Conservation (phyloP, 2,113 vertebrate genomes). For the Cebus imitator region DNA sequence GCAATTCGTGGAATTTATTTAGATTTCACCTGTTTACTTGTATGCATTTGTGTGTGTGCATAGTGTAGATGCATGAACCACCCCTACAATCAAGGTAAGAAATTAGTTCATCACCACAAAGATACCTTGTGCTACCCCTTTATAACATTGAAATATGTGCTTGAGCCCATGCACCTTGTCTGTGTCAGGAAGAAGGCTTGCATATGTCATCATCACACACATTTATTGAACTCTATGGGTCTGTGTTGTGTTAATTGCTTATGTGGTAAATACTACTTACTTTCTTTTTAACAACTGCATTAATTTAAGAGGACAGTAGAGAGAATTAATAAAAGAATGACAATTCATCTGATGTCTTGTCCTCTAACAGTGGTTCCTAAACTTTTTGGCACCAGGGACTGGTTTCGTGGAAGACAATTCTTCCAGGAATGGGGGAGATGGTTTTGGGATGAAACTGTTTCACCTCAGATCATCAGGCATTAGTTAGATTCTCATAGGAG, state of each 20-base stretch:
- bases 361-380: background rate
- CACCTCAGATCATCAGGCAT: too few relatives aligned
- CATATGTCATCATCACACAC: background rate
- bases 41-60: background rate
- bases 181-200: background rate
- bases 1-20: background rate
- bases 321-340: constrained; percentile 9
- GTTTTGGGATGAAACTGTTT: too few relatives aligned
- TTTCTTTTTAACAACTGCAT: background rate
- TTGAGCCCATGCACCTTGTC: background rate
- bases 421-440: too few relatives aligned
- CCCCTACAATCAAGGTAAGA: background rate
- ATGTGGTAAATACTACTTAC: background rate
- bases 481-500: too few relatives aligned
- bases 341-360: background rate
- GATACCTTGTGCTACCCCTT: background rate
- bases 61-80: background rate
- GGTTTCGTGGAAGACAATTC: too few relatives aligned
- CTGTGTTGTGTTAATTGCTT: background rate
- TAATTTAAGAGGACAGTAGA: background rate
- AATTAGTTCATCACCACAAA: background rate
- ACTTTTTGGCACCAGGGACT: too few relatives aligned
- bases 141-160: background rate
- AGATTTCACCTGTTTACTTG: background rate
- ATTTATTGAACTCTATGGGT: background rate